A percentile compares a stretch with the other conserved stretches of the same genome.
phyloP scores from a whole-genome alignment of 2,888 invertebrate genomes.

The Calameuta idolon region DNA sequence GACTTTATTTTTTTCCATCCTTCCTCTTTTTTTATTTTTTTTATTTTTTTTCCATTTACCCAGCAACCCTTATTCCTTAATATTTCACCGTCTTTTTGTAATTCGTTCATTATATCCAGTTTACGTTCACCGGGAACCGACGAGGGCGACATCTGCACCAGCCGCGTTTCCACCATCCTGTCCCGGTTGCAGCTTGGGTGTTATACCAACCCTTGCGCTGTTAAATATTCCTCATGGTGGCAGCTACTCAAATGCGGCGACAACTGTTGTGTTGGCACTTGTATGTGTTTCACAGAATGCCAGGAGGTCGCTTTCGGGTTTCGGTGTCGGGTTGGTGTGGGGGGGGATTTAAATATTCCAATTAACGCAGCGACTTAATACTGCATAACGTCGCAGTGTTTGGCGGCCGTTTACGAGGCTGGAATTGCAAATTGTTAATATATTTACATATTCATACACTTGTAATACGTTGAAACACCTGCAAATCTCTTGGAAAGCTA shows the following conservation, averaged over 20 bases:
- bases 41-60: not conserved
- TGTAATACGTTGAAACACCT: not conserved
- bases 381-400: not conserved
- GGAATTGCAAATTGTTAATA: not conserved
- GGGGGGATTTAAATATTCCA: not conserved
- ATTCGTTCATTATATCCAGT: not conserved
- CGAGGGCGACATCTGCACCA: not conserved
- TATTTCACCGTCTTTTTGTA: not conserved
- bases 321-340: not conserved
- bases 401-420: not conserved
- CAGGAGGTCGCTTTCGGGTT: not conserved
- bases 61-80: not conserved
- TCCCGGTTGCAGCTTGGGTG: not conserved
- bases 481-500: not conserved
- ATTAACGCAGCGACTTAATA: not conserved
- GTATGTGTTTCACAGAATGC: not conserved
- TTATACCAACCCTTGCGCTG: not conserved
- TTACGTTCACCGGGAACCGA: not conserved
- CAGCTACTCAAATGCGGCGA: not conserved
- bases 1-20: not conserved
- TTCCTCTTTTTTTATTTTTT: no score
- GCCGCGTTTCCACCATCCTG: not conserved
- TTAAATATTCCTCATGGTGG: not conserved
- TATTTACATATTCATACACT: not conserved
- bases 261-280: not conserved